These are phyloP conservation scores for Brachionus manjavacas DNA, from an alignment of 1,140 invertebrate genomes.

Conservation along the genomic window DNA sequence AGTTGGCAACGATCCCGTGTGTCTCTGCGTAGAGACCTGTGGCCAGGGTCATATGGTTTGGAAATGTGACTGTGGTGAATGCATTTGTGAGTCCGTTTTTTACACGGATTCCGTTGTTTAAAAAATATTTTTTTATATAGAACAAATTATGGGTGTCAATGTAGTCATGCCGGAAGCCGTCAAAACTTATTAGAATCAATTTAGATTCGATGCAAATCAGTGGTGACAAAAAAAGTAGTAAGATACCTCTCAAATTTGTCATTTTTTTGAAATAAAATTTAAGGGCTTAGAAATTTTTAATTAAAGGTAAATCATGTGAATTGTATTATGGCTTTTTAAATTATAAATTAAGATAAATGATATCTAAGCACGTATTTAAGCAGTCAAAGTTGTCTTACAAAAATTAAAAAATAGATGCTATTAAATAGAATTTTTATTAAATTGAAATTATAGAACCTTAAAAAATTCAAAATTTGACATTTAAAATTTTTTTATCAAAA, in stretches of 20 bases:
- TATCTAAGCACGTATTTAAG: not conserved
- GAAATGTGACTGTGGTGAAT: conserved; percentile 72
- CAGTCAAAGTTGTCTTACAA: not conserved
- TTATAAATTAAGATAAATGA: not conserved
- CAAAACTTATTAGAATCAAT: conserved; percentile 55
- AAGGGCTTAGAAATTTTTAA: not conserved
- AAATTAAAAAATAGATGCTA: too few relatives aligned
- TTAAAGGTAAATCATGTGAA: not conserved
- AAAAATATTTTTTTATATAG: conserved; percentile 51
- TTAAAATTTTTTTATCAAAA: not conserved
- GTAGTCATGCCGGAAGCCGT: conserved; percentile 58
- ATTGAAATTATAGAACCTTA: not conserved
- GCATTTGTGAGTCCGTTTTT: conserved; percentile 53
- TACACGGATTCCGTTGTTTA: conserved; percentile 49
- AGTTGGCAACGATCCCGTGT: conserved; percentile 69
- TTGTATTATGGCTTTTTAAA: not conserved
- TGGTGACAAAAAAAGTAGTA: not conserved
- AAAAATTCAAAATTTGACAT: not conserved
- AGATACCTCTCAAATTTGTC: not conserved
- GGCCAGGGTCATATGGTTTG: conserved; percentile 72
- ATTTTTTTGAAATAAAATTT: not conserved
- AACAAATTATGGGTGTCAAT: conserved; percentile 47
- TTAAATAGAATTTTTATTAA: not conserved
- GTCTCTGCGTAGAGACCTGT: conserved; percentile 70
- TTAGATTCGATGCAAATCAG: not conserved